These are phyloP conservation scores for Dipus sagitta DNA, from an alignment of 2,797 vertebrate genomes.

Conservation along the genomic window DNA sequence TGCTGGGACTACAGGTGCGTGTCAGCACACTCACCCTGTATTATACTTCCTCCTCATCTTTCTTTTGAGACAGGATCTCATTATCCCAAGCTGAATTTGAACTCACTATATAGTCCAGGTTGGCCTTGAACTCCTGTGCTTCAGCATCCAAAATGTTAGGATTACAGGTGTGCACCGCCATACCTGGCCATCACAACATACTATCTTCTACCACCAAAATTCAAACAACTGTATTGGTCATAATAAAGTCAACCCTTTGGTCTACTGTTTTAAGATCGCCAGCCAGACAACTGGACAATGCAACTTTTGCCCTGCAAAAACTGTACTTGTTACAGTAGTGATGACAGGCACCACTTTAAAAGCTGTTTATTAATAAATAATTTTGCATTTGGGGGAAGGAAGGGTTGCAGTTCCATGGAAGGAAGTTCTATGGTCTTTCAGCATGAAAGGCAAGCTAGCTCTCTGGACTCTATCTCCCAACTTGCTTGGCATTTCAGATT, in stretches of 20 bases:
- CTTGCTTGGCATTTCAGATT: not conserved
- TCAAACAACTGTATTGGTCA: not conserved
- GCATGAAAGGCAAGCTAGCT: too few species aligned
- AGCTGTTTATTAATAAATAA: not conserved
- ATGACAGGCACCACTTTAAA: not conserved
- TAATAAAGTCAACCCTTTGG: not conserved
- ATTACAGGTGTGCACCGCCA: too few species aligned
- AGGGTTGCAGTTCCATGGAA: not conserved
- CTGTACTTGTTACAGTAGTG: not conserved
- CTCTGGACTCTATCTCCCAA: not conserved
- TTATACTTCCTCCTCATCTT: too few species aligned
- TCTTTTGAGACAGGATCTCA: too few species aligned
- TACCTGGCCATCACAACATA: not conserved
- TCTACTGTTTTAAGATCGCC: not conserved
- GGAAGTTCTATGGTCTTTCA: not conserved
- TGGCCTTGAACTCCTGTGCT: not conserved
- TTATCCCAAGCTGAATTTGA: not conserved
- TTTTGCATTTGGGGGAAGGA: not conserved
- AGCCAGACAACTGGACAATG: slow-evolving; percentile 19
- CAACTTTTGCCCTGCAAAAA: slow-evolving; percentile 11
- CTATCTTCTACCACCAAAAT: not conserved
- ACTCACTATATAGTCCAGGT: not conserved
- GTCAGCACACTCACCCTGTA: too few species aligned
- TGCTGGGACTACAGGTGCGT: too few species aligned
- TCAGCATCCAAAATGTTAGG: not conserved